Evolutionary conservation across 2,888 invertebrate genomes (phyloP), one percentile per base, ranked within the genome.

Genomic region (Campoplex capitator): DNA sequence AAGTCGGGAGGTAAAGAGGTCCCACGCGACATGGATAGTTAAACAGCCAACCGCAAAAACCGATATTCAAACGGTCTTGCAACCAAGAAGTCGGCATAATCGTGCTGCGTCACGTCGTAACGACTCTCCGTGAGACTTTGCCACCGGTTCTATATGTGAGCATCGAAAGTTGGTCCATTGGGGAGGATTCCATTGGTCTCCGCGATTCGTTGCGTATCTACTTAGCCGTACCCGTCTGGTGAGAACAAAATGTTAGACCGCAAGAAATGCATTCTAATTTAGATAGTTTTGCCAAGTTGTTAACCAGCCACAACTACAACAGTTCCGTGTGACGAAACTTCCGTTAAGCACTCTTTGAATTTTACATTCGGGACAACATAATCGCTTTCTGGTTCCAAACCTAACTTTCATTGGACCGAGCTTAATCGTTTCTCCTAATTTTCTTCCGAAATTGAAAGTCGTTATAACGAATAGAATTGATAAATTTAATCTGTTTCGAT

Each of bases 281-380:
- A 71, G 68, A 85, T 87, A 83, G 87, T 85, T 87, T 80, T 71
- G 84, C 73, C 32, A 85, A 87, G 84, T 87, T 87, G 87, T 87
- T 87, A 85, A 76, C 79, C 76, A 71, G 58, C 42, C 51, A 51
- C 76, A 83, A 62, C 35, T 38, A 80, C 76, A 76, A 65, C 45
- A 16, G 56, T 79, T 56, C 11, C 23, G 3, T 45, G 35, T 74
- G 82, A 76, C 75, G 54, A 56, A 82, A 87, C 70, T 84, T 74
- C 75, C 71, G 79, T 82, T 82, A 82, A 87, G 82, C 56, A 51
- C 51, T 71, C n/a, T 73, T 71, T 56, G 74, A 76, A 79, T 78
- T 78, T 82, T 82, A 62, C 84, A 74, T 75, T 83, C 70, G 65
- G 58, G 65, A 76, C 75, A 68, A 32, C 23, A 32, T 70, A 65